Conservation (phyloP, 2,888 invertebrate species). For the Erpobdella octoculata region DNA sequence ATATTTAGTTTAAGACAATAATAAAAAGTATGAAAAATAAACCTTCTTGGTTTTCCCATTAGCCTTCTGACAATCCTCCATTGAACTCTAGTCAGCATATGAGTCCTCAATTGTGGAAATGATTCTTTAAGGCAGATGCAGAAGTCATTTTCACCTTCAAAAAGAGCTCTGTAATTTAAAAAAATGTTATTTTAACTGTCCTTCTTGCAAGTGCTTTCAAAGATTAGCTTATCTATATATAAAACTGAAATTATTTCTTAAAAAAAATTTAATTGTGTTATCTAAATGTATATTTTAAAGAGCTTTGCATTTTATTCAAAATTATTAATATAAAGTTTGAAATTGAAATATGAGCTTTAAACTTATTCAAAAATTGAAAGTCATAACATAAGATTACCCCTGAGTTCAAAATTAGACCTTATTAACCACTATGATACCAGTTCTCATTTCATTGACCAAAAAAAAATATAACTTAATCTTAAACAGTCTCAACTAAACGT, state of each 20-base stretch:
- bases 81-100: conserved; percentile 75
- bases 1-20: too few species aligned
- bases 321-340: neutral
- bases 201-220: neutral
- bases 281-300: too few species aligned
- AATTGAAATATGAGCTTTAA: too few species aligned
- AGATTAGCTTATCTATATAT: neutral
- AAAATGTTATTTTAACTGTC: neutral
- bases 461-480: neutral
- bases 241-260: neutral
- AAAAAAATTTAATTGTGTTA: too few species aligned
- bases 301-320: too few species aligned
- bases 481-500: neutral
- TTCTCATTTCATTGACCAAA: neutral
- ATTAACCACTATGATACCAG: too few species aligned
- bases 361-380: too few species aligned
- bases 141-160: conserved; percentile 92
- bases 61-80: conserved; percentile 90
- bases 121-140: conserved; percentile 83
- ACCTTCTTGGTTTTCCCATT: conserved; percentile 93
- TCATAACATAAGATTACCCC: too few species aligned
- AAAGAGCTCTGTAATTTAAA: conserved; percentile 64
- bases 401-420: too few species aligned
- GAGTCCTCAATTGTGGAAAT: conserved; percentile 80
- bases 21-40: conserved; percentile 47